Evolutionary conservation across 2,113 vertebrate species (phyloP).

Genomic region (Phyllostomus hastatus): DNA sequence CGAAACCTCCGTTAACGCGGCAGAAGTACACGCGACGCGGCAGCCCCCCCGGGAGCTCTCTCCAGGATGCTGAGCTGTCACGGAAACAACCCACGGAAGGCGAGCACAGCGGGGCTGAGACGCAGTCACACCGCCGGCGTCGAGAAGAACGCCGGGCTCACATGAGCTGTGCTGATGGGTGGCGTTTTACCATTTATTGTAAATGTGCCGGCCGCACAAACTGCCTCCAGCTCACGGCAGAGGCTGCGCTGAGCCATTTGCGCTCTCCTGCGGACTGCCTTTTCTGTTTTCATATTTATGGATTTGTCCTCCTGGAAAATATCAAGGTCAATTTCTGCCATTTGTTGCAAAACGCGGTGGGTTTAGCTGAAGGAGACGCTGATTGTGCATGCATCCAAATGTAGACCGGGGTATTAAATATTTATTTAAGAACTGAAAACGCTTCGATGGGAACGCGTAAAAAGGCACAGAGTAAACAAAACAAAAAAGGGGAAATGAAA

Average conservation of each 20-base stretch:
- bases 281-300: slow-evolving; percentile 54
- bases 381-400: slow-evolving; percentile 29
- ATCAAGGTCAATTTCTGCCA: slow-evolving; percentile 63
- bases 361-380: slow-evolving; percentile 51
- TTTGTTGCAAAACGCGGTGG: slow-evolving; percentile 57
- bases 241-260: slow-evolving; percentile 15
- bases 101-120: background rate
- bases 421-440: slow-evolving; percentile 45
- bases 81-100: background rate
- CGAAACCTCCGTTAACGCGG: background rate
- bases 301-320: slow-evolving; percentile 55
- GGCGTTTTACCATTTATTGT: background rate
- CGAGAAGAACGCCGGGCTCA: background rate
- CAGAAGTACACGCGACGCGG: background rate
- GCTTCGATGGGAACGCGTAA: background rate
- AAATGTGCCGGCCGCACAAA: background rate
- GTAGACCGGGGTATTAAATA: slow-evolving; percentile 45
- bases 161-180: background rate
- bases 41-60: background rate
- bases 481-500: background rate
- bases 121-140: background rate
- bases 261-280: slow-evolving; percentile 6
- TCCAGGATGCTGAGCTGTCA: background rate
- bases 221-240: slow-evolving; percentile 21
- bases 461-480: slow-evolving; percentile 10